phyloP scores from a whole-genome alignment of 2,113 vertebrate genomes.

The Zootoca vivipara region DNA sequence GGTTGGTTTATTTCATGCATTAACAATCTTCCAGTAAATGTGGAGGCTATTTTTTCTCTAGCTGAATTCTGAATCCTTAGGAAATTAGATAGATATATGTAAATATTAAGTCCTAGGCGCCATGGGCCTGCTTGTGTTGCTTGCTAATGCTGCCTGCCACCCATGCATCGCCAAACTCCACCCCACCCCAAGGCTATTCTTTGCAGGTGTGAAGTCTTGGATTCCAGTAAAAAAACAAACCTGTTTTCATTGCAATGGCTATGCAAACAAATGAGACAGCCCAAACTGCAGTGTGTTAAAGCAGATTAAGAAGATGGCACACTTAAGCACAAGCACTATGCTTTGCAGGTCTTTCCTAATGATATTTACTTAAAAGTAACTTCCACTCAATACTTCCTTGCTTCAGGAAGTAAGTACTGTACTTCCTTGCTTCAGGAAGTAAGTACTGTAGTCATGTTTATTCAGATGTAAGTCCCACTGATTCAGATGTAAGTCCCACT shows the following conservation, averaged over 20 bases:
- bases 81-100: not conserved
- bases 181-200: not conserved
- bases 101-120: not conserved
- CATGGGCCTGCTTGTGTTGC: not conserved
- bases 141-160: not conserved
- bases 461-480: not conserved
- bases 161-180: not conserved
- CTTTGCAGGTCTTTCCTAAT: not conserved
- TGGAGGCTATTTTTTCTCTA: not conserved
- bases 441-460: not conserved
- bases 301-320: not conserved
- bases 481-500: no score
- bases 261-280: not conserved
- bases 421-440: not conserved
- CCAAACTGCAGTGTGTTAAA: not conserved
- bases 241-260: not conserved
- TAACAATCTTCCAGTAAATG: not conserved
- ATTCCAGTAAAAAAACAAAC: not conserved
- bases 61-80: not conserved
- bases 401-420: not conserved
- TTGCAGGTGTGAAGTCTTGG: not conserved
- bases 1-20: not conserved
- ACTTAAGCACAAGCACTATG: not conserved
- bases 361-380: no score
- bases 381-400: not conserved